Base-by-base conservation (phyloP, 1,140 invertebrate genomes). In the Drosophila lowei region DNA sequence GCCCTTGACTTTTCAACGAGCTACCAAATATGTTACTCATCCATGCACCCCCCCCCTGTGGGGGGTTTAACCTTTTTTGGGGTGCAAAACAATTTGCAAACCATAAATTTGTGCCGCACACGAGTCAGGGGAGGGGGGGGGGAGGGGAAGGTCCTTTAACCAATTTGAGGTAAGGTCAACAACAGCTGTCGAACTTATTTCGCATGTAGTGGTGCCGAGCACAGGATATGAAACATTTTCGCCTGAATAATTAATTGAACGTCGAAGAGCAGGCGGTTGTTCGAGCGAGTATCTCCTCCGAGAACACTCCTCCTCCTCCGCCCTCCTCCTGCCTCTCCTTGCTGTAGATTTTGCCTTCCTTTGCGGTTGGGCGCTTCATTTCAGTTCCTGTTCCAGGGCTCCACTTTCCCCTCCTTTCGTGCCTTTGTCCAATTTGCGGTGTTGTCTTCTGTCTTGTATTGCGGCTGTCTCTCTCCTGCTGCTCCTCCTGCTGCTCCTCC, bases 201-300 rank as follows among this genome's bases (percentile, higher is more conserved):
- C 64, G 83, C 74, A 78, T 80, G 77, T 79, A 70, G 61, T 52
- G 4, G 21, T 23, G 21, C 21, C 21, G 71, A 66, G 21, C 49
- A 30, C 50, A 74, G 85, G 77, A 85, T 89, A 81, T 85, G 88
- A 88, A 86, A 88, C 34, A 90, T 90, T 90, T 90, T 84, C 83
- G 90, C 88, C 88, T 90, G 88, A 90, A 90, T 90, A 90, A 90
- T 90, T 90, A 90, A 90, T 90, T 89, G 83, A 88, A 86, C 80
- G 67, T 74, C 34, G 34, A 13, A 57, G 59, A 68, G 50, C 41
- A n/a, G 18, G 18, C 18, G 18, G 18, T 18, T 18, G 15, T n/a
- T n/a, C n/a, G n/a, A n/a, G n/a, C n/a, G n/a, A n/a, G n/a, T 48
- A 23, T 47, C 57, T 43, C 21, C 6, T 18, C 1, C 18, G 18